phyloP scores from a whole-genome alignment of 2,888 invertebrate genomes.

The Schizotus pectinicornis region DNA sequence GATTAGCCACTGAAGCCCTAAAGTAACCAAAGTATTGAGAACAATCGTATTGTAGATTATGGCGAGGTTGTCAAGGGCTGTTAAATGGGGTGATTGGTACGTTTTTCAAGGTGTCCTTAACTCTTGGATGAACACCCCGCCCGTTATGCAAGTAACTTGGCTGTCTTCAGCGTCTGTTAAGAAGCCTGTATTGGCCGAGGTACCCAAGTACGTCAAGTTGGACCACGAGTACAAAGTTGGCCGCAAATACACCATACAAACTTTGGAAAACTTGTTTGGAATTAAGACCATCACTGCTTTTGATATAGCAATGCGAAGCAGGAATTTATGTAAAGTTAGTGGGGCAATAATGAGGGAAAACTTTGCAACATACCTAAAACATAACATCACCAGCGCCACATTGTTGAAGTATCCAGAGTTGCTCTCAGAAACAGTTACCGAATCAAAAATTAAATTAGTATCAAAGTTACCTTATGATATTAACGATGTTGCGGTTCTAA shows the following conservation, averaged over 20 bases:
- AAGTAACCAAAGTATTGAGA: too few relatives aligned
- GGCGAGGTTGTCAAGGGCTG: too few relatives aligned
- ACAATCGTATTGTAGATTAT: too few relatives aligned
- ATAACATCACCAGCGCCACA: constrained; percentile 39
- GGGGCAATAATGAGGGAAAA: constrained; percentile 38
- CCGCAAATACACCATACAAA: constrained; percentile 30
- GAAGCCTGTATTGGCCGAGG: constrained; percentile 15
- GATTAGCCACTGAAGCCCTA: too few relatives aligned
- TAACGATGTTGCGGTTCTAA: constrained; percentile 42
- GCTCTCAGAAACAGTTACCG: constrained; percentile 39
- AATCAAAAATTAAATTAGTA: constrained; percentile 41
- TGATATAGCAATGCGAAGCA: constrained; percentile 37
- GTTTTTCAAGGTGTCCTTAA: too few relatives aligned
- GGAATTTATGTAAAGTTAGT: constrained; percentile 33
- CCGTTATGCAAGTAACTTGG: neutral
- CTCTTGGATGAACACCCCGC: too few relatives aligned
- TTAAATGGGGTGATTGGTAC: too few relatives aligned
- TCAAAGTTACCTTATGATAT: constrained; percentile 42
- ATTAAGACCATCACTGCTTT: constrained; percentile 31
- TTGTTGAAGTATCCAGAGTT: constrained; percentile 46
- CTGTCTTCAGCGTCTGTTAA: neutral
- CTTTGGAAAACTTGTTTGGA: constrained; percentile 34
- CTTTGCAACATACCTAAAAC: constrained; percentile 37
- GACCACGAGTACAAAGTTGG: constrained; percentile 27
- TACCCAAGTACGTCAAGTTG: constrained; percentile 19